phyloP scores from a whole-genome alignment of 2,797 vertebrate genomes.

The Hippopotamyrus pictus region DNA sequence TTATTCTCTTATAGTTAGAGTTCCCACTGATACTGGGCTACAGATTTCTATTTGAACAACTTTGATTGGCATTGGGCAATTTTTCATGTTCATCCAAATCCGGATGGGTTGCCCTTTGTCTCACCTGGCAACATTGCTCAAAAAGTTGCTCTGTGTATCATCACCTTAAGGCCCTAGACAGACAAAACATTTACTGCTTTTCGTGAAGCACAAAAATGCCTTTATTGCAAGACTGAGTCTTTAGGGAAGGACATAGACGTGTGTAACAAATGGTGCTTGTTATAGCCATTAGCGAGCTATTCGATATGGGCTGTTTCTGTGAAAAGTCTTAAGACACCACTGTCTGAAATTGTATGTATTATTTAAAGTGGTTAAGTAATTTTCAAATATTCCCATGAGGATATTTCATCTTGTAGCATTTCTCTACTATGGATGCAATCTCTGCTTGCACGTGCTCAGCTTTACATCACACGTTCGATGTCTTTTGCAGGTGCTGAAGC shows the following conservation, averaged over 20 bases:
- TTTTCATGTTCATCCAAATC: neutral
- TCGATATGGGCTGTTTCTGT: neutral
- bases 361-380: neutral
- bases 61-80: neutral
- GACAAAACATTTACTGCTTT: neutral
- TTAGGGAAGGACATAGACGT: neutral
- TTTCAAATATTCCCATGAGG: neutral
- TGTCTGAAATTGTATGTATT: neutral
- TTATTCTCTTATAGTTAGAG: neutral
- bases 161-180: neutral
- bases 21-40: neutral
- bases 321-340: neutral
- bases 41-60: neutral
- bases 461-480: neutral
- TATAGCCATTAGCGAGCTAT: neutral
- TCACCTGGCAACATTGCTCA: neutral
- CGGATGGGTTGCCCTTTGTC: neutral
- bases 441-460: neutral
- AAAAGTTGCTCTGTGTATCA: neutral
- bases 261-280: neutral
- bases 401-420: neutral
- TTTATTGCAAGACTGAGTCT: neutral
- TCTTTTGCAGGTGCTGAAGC: slow-evolving; percentile 61
- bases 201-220: neutral
- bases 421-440: neutral